These are phyloP conservation scores for Lysiphlebus fabarum DNA, from an alignment of 1,140 invertebrate species.

Conservation along the genomic window DNA sequence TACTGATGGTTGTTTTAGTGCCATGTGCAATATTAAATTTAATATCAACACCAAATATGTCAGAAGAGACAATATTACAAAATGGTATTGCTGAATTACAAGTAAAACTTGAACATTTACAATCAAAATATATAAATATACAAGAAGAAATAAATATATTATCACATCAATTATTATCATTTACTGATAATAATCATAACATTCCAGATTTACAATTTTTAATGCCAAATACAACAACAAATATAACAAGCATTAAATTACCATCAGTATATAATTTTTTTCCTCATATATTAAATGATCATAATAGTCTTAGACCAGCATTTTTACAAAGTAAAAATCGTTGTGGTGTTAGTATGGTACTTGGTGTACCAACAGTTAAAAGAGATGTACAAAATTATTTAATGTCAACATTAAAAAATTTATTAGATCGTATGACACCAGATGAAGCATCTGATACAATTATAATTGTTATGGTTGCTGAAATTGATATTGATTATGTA, in stretches of 20 bases:
- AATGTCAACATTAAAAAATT: conserved; percentile 80
- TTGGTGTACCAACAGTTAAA: conserved; percentile 87
- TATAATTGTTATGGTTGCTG: conserved; percentile 89
- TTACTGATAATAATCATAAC: conserved; percentile 45
- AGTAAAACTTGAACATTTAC: conserved; percentile 59
- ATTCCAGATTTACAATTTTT: conserved; percentile 48
- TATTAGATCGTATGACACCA: conserved; percentile 76
- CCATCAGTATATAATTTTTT: conserved; percentile 83
- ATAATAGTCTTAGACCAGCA: conserved; percentile 73
- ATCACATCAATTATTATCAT: conserved; percentile 44
- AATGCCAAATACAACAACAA: conserved; percentile 44
- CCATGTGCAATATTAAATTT: conserved; percentile 46
- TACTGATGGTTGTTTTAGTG: conserved; percentile 41
- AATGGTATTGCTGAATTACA: conserved; percentile 61
- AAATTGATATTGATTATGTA: conserved; percentile 74
- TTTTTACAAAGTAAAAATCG: conserved; percentile 74
- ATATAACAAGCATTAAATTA: conserved; percentile 53
- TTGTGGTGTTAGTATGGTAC: conserved; percentile 73
- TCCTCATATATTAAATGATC: conserved; percentile 80
- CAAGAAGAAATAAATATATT: conserved; percentile 54
- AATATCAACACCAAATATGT: conserved; percentile 45
- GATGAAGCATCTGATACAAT: conserved; percentile 76
- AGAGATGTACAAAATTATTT: conserved; percentile 87
- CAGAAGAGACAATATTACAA: conserved; percentile 57
- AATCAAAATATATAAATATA: conserved; percentile 57